Conservation (phyloP, 2,888 invertebrate genomes). For the Pollenia labialis region DNA sequence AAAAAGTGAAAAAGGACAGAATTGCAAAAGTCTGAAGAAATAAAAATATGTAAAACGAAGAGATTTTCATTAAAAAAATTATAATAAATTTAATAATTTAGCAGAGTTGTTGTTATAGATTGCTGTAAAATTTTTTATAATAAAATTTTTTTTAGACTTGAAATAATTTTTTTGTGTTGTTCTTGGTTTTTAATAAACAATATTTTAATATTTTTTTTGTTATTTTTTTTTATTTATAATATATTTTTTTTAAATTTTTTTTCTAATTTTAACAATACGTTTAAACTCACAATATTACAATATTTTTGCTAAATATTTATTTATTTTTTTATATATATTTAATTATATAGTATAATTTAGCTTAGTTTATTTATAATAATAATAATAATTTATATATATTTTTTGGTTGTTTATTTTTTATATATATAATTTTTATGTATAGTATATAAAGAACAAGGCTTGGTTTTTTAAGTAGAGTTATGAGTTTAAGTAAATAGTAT, state of each 20-base stretch:
- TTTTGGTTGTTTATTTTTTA: conserved; percentile 74
- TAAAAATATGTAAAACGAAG: conserved; percentile 11
- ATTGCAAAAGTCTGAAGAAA: background rate
- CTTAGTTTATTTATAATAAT: conserved; percentile 75
- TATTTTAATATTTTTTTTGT: conserved; percentile 45
- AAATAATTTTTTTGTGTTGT: conserved; percentile 35
- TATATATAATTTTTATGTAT: conserved; percentile 70
- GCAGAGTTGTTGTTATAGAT: conserved; percentile 34
- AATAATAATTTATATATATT: conserved; percentile 77
- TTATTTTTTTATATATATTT: conserved; percentile 76
- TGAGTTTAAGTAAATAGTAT: conserved; percentile 71
- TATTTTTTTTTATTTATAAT: conserved; percentile 37
- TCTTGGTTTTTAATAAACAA: conserved; percentile 68
- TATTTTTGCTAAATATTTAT: conserved; percentile 83
- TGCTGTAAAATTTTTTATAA: background rate
- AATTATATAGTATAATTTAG: conserved; percentile 74
- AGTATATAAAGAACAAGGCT: conserved; percentile 77
- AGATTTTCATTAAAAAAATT: background rate
- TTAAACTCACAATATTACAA: conserved; percentile 83
- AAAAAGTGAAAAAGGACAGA: background rate
- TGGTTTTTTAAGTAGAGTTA: conserved; percentile 71
- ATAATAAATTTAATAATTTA: conserved; percentile 19
- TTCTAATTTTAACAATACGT: conserved; percentile 82
- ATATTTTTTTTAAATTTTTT: conserved; percentile 75
- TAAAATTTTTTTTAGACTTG: background rate